A percentile compares a stretch with the other conserved stretches of the same genome.
Evolutionary conservation across 2,888 invertebrate genomes (phyloP).

Genomic region (Belgica antarctica): DNA sequence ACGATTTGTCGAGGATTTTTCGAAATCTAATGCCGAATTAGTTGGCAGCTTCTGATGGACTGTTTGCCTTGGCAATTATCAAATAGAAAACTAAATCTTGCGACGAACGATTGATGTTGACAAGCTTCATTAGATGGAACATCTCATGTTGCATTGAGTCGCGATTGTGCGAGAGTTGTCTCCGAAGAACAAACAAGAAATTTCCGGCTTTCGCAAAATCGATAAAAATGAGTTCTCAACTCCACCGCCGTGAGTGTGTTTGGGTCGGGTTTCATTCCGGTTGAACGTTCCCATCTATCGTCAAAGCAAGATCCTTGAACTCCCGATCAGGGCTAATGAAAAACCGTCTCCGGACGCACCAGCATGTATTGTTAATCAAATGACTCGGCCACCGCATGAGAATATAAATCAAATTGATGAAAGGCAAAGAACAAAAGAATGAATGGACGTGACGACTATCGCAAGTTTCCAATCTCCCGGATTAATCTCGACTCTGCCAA

Average conservation of each 20-base stretch:
- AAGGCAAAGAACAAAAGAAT: not conserved
- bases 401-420: constrained; percentile 16
- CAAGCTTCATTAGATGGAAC: not conserved
- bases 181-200: not conserved
- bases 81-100: constrained; percentile 7
- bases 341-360: constrained; percentile 11
- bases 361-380: constrained; percentile 4
- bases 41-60: too few relatives aligned
- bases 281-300: not conserved
- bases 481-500: not conserved
- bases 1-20: not conserved
- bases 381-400: constrained; percentile 14
- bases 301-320: constrained; percentile 15
- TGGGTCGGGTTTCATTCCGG: not conserved
- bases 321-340: constrained; percentile 14
- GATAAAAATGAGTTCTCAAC: not conserved
- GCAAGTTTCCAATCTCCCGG: not conserved
- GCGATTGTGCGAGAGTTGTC: not conserved
- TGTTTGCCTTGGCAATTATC: constrained; percentile 11
- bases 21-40: not conserved
- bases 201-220: constrained; percentile 20
- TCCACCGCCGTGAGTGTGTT: not conserved
- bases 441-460: constrained; percentile 7
- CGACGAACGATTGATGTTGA: not conserved
- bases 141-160: not conserved